Percentiles rank a stretch among this genome's conserved stretches.
These are phyloP conservation scores for Antigone vipio DNA, from an alignment of 2,113 vertebrate species.

Conservation along the genomic window DNA sequence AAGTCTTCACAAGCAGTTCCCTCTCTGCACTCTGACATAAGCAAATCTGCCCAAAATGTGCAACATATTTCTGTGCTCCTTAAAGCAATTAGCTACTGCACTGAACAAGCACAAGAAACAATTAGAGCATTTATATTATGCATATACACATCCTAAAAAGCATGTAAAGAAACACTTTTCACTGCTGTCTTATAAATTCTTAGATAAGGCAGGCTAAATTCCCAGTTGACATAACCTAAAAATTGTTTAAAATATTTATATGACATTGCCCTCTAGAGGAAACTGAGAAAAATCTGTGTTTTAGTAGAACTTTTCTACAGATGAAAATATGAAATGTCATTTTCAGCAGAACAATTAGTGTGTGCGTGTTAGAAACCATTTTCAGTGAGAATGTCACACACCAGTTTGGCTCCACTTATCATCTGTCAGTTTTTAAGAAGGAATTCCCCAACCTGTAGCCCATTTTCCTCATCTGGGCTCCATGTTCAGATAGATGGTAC, in stretches of 20 bases:
- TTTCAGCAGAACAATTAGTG: background rate
- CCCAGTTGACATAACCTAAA: background rate
- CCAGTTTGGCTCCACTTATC: background rate
- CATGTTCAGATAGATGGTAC: background rate
- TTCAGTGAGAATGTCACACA: background rate
- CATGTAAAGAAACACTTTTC: background rate
- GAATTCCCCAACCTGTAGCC: background rate
- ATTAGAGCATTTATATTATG: background rate
- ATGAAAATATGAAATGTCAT: background rate
- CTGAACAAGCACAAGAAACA: background rate
- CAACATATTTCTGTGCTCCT: background rate
- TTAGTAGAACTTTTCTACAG: background rate
- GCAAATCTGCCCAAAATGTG: background rate
- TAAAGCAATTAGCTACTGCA: background rate
- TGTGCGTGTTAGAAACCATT: background rate
- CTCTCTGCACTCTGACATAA: background rate
- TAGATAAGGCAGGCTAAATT: background rate
- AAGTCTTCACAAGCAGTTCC: background rate
- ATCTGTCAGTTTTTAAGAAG: background rate
- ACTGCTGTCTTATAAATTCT: background rate
- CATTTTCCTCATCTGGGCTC: background rate
- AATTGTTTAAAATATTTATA: constrained; percentile 64
- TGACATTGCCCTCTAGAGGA: constrained; percentile 78
- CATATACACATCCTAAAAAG: background rate
- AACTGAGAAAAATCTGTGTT: background rate